Percentiles rank a stretch among this genome's conserved stretches.
Evolutionary conservation across 35 echinoderm and acorn worm genomes (phyloP).

Genomic region (Lytechinus pictus): DNA sequence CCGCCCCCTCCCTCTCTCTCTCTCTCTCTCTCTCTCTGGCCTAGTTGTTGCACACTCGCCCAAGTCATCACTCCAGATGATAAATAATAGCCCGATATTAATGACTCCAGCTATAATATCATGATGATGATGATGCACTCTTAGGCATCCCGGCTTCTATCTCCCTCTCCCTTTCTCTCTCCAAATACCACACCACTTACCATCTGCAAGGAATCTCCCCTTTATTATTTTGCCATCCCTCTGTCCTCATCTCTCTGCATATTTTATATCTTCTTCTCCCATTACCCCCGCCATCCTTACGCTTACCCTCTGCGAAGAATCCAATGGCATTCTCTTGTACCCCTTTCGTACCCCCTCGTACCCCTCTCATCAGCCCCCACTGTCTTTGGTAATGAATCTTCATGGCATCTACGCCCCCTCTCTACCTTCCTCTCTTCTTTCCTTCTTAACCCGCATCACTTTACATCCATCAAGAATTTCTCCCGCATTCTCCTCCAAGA

Average conservation of each 20-base stretch:
- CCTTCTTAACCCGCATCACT: background rate
- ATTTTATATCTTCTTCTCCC: background rate
- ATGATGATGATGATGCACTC: constrained; percentile 37
- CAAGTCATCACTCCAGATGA: constrained; percentile 13
- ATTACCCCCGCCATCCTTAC: background rate
- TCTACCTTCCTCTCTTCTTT: background rate
- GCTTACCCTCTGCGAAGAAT: background rate
- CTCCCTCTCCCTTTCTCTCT: background rate
- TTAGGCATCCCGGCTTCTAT: background rate
- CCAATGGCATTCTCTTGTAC: background rate
- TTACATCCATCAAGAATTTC: background rate
- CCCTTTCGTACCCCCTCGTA: background rate
- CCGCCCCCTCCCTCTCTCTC: background rate
- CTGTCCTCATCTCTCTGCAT: background rate
- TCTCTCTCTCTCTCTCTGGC: constrained; percentile 3
- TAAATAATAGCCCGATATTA: constrained; percentile 41
- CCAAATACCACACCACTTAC: background rate
- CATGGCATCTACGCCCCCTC: background rate
- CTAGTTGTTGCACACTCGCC: background rate
- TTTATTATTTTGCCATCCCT: background rate
- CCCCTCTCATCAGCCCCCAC: constrained; percentile 5
- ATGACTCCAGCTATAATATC: constrained; percentile 35
- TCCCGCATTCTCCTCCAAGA: constrained; percentile 32
- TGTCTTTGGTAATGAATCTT: background rate
- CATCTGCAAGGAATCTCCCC: background rate